Evolutionary conservation across 2,888 invertebrate species (phyloP), one percentile per base, ranked within the genome.

Genomic region (Nephrotoma appendiculata): DNA sequence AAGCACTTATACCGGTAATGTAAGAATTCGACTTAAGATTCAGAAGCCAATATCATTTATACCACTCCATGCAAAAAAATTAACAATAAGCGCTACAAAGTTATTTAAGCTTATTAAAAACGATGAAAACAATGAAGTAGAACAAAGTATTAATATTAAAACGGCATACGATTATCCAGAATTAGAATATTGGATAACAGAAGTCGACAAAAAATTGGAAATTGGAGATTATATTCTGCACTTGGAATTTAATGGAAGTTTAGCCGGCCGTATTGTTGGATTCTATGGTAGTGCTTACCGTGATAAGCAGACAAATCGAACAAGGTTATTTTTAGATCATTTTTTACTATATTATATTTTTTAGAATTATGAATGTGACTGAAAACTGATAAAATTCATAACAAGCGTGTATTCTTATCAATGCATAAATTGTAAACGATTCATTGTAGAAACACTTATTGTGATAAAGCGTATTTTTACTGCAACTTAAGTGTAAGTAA

Each of bases 221-320:
- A 88, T 88, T 41, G 92, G 92, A 57, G 91, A 91, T 86, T 94
- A 94, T 89, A 91, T 91, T 12, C 90, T 96, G 52, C 89, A 91
- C 86, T 92, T 96, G 87, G 92, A 94, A 86, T 97, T 95, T 89
- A 92, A 92, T 88, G 96, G 96, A 0, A 94, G 93, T 87, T 92
- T 96, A 88, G 94, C 93, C 12, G 93, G 94, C 88, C 93, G 94
- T 86, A 95, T 96, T 90, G 94, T 96, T 86, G 96, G 97, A 9
- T 93, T 96, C 88, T 96, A 96, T 91, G 93, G 94, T 88, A 96
- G 96, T 87, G 93, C 93, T 6, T 95, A 96, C 88, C 88, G 89
- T 87, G 90, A 91, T 88, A 89, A 88, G 86, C 88, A 88, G 83
- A 89, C 88, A 0, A 90, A 90, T 87, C 88, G 89, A 87, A 89